phyloP scores from a whole-genome alignment of 2,888 invertebrate genomes.

The Tenthredo scrophulariae region DNA sequence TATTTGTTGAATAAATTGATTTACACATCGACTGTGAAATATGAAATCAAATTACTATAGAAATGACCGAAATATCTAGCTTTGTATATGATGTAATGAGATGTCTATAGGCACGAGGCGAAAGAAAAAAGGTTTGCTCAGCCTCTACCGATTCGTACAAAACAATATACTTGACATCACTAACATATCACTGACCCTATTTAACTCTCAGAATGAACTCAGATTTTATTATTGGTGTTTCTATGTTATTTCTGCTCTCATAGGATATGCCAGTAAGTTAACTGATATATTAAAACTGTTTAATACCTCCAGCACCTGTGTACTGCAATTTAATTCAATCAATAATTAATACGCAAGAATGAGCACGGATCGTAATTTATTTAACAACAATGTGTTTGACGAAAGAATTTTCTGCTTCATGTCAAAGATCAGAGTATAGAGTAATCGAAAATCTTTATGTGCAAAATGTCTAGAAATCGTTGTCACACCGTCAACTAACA shows the following conservation, averaged over 20 bases:
- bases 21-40: neutral
- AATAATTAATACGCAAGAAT: neutral
- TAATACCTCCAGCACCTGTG: constrained; percentile 54
- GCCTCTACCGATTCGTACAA: neutral
- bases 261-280: constrained; percentile 78
- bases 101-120: neutral
- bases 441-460: neutral
- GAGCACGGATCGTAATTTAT: neutral
- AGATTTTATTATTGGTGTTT: constrained; percentile 60
- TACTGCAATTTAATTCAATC: constrained; percentile 27
- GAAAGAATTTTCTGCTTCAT: neutral
- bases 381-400: neutral
- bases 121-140: neutral
- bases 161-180: neutral
- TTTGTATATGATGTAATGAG: neutral
- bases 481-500: neutral
- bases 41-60: neutral
- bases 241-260: constrained; percentile 75
- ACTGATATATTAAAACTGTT: constrained; percentile 56
- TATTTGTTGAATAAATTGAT: neutral
- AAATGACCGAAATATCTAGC: neutral
- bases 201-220: neutral
- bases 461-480: neutral
- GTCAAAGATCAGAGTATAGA: neutral
- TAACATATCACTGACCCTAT: neutral